These are phyloP conservation scores for Macaria liturata DNA, from an alignment of 2,888 invertebrate species.

Conservation along the genomic window DNA sequence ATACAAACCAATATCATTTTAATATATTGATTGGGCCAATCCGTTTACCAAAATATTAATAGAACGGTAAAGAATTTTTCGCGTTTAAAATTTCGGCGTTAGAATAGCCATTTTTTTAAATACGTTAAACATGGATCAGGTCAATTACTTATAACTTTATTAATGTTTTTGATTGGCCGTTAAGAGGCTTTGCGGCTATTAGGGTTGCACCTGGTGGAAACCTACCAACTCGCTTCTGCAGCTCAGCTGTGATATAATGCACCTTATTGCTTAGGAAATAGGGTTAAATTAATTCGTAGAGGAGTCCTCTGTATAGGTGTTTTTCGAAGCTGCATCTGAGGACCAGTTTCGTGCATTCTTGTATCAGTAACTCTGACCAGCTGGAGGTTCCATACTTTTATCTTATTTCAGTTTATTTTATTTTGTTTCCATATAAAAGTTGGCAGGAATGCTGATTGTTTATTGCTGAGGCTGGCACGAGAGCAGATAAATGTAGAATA, in stretches of 20 bases:
- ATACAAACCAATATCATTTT: too few species aligned
- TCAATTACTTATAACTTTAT: neutral
- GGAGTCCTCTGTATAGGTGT: neutral
- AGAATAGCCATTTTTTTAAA: too few species aligned
- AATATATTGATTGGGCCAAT: too few species aligned
- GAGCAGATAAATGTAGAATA: too few species aligned
- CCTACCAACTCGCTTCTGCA: constrained; percentile 4
- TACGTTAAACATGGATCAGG: too few species aligned
- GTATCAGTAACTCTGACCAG: constrained; percentile 60
- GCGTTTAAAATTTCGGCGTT: too few species aligned
- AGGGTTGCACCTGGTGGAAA: constrained; percentile 22
- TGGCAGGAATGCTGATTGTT: constrained; percentile 3
- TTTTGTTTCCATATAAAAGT: constrained; percentile 37
- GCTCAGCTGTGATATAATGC: neutral
- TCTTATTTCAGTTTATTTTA: constrained; percentile 41
- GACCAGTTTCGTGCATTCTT: constrained; percentile 52
- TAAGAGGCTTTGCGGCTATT: constrained; percentile 13
- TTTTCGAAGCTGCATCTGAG: constrained; percentile 47
- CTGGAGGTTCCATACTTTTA: constrained; percentile 35
- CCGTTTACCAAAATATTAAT: too few species aligned
- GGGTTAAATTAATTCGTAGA: neutral
- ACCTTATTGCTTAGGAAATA: neutral
- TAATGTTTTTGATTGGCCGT: constrained; percentile 14
- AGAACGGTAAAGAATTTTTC: too few species aligned
- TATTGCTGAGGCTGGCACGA: neutral